phyloP scores from a whole-genome alignment of 2,113 vertebrate genomes.

The Connochaetes taurinus region DNA sequence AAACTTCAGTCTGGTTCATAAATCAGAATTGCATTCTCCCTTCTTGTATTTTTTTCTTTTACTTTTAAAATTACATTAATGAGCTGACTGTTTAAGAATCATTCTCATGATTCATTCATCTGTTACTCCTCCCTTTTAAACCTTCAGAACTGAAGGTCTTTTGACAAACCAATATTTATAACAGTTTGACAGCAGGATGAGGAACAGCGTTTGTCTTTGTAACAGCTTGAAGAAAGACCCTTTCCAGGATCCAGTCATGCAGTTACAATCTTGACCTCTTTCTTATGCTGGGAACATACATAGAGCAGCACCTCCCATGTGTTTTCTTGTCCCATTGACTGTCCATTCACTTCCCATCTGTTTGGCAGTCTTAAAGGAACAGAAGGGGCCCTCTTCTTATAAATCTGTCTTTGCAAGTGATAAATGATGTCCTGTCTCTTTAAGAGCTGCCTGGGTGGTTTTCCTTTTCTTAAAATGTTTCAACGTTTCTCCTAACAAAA shows the following conservation, averaged over 20 bases:
- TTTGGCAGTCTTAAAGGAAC: slow-evolving; percentile 82
- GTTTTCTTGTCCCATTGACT: slow-evolving; percentile 81
- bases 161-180: slow-evolving; percentile 83
- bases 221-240: slow-evolving; percentile 79
- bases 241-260: slow-evolving; percentile 80
- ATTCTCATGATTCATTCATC: slow-evolving; percentile 68
- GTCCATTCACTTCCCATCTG: slow-evolving; percentile 88
- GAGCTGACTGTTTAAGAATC: slow-evolving; percentile 77
- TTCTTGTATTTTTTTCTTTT: slow-evolving; percentile 34
- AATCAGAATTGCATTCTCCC: slow-evolving; percentile 12
- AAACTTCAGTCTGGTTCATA: slow-evolving; percentile 21
- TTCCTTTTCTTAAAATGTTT: slow-evolving; percentile 66
- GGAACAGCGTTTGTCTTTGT: slow-evolving; percentile 81
- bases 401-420: slow-evolving; percentile 83
- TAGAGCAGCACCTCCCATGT: slow-evolving; percentile 78
- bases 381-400: slow-evolving; percentile 78
- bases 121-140: slow-evolving; percentile 56
- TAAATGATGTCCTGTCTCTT: slow-evolving; percentile 78
- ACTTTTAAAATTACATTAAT: slow-evolving; percentile 72
- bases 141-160: slow-evolving; percentile 67
- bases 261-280: slow-evolving; percentile 83
- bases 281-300: slow-evolving; percentile 80
- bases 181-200: slow-evolving; percentile 78
- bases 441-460: slow-evolving; percentile 82
- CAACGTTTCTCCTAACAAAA: slow-evolving; percentile 60